Percentiles rank a stretch among this genome's conserved stretches.
Evolutionary conservation across 2,888 invertebrate species (phyloP).

Genomic region (Drosophila putrida): DNA sequence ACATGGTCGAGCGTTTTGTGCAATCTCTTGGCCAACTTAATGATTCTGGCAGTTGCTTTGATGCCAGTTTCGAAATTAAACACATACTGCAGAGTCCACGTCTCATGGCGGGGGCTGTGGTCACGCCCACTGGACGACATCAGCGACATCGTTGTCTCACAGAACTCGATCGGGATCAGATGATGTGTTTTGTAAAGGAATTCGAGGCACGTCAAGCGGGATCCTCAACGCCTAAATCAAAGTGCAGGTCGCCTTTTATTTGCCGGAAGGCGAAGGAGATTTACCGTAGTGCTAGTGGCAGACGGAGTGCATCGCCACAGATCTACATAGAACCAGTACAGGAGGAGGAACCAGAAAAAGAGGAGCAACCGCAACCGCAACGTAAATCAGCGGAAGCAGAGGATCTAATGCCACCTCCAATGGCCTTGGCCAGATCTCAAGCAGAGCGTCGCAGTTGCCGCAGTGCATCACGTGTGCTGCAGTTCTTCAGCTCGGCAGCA

Average conservation of each 20-base stretch:
- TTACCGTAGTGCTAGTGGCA: conserved; percentile 68
- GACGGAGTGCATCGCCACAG: conserved; percentile 69
- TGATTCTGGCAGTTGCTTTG: conserved; percentile 84
- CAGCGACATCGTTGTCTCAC: conserved; percentile 81
- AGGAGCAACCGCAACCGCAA: conserved; percentile 19
- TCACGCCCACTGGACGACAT: conserved; percentile 23
- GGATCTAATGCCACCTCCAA: conserved; percentile 65
- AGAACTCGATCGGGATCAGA: conserved; percentile 82
- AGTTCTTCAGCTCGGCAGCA: conserved; percentile 83
- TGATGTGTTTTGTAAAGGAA: conserved; percentile 80
- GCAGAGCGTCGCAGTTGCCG: conserved; percentile 73
- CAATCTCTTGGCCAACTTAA: conserved; percentile 83
- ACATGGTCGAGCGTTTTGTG: conserved; percentile 84
- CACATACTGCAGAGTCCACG: conserved; percentile 75
- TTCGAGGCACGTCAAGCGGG: conserved; percentile 78
- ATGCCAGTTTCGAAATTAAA: conserved; percentile 85
- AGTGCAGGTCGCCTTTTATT: conserved; percentile 68
- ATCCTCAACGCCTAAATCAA: conserved; percentile 71
- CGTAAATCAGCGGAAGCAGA: conserved; percentile 64
- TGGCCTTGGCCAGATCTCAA: conserved; percentile 67
- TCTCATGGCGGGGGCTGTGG: conserved; percentile 26
- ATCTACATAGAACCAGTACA: conserved; percentile 42
- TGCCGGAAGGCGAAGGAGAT: conserved; percentile 77
- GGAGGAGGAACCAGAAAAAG: conserved; percentile 23
- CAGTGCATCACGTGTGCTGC: conserved; percentile 78